A percentile compares a stretch with the other conserved stretches of the same genome.
phyloP scores from a whole-genome alignment of 2,113 vertebrate genomes.

The Emydura subglobosa region DNA sequence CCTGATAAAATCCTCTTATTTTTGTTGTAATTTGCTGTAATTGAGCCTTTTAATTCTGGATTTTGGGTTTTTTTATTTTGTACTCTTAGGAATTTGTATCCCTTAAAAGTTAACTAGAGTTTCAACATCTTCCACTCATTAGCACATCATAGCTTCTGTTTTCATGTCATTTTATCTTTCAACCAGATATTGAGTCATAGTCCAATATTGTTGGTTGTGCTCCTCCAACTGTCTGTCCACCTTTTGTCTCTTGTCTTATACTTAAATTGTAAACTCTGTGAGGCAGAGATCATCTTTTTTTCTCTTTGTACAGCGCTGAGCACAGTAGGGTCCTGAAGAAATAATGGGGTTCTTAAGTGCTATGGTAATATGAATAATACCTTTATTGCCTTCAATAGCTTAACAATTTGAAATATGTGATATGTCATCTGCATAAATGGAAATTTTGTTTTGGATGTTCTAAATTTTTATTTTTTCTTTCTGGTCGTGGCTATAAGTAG shows the following conservation, averaged over 20 bases:
- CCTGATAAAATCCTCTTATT: not conserved
- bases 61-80: not conserved
- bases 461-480: not conserved
- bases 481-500: not conserved
- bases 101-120: not conserved
- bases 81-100: not conserved
- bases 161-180: not conserved
- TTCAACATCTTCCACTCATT: not conserved
- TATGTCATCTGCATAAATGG: not conserved
- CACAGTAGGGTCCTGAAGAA: not conserved
- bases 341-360: not conserved
- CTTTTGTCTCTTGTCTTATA: not conserved
- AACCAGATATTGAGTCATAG: not conserved
- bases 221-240: not conserved
- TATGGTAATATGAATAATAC: not conserved
- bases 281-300: not conserved
- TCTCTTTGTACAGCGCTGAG: not conserved
- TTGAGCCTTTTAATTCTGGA: not conserved
- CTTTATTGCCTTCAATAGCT: not conserved
- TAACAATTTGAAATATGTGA: not conserved
- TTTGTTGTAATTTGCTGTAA: not conserved
- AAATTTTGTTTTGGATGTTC: not conserved
- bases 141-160: not conserved
- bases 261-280: not conserved
- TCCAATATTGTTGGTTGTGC: fast-evolving